Evolutionary conservation across 2,113 vertebrate genomes (phyloP), one percentile per base, ranked within the genome.

Genomic region (Apodemus speciosus): DNA sequence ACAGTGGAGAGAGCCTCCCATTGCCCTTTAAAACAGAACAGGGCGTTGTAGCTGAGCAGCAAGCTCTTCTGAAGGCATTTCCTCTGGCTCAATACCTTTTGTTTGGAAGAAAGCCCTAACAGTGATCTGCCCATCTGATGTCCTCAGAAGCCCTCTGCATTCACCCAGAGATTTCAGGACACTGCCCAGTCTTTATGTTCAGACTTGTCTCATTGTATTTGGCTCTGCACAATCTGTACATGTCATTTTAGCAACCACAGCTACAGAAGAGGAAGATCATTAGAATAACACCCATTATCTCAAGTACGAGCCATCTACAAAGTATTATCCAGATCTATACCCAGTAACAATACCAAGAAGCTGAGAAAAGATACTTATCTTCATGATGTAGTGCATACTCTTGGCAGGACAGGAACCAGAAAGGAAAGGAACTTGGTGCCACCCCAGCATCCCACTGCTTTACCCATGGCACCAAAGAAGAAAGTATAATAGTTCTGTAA

Each of bases 231-330:
- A 81, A 72, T 88, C 46, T 72, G 77, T 27, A 2, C 4, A 2
- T 35, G 51, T 79, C 81, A 73, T 93, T 89, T 94, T 77, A 85
- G 46, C 49, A 77, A 88, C 68, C 0, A 3, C 23, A 38, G 76
- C 71, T 71, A 69, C 56, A 90, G 77, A 77, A 49, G 58, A 90
- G 80, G 92, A 95, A 97, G 92, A 90, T 73, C 75, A 46, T 95
- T 91, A 92, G 85, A 93, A 88, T 73, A 90, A 93, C 85, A 95
- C 35, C 32, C 14, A 2, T 92, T 96, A 90, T 95, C 92, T 94
- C 5, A 10, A 0, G 6, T 40, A 40, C 30, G 60, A 43, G 73
- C 30, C 49, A 46, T 86, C 91, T 95, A 56, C 72, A 77, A 88
- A 83, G 89, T 56, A 92, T 79, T 94, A 89, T 94, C 91, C 90